These are phyloP conservation scores for Ashinkailepas kermadecensis DNA, from an alignment of 2,888 invertebrate species.

Conservation along the genomic window DNA sequence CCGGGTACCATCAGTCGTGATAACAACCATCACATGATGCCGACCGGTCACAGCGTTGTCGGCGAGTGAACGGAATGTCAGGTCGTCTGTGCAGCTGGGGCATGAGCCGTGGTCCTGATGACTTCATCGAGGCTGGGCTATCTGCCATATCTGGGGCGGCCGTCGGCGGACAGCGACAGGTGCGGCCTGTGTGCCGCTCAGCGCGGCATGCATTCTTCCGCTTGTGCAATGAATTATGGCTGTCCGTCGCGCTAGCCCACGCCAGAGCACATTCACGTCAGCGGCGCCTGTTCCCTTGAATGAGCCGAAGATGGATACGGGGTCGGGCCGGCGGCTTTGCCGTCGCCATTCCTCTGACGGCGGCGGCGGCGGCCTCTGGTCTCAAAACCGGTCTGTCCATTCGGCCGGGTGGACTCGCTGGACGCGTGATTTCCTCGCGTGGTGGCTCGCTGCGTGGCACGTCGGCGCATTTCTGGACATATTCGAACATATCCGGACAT, in stretches of 20 bases:
- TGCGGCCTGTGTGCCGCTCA: neutral
- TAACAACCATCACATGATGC: no score
- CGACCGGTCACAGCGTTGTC: no score
- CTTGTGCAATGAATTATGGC: neutral
- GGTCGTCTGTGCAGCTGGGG: no score
- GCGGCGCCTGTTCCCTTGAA: neutral
- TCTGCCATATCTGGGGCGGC: neutral
- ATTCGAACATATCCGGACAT: no score
- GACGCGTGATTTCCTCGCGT: neutral
- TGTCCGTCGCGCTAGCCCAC: neutral
- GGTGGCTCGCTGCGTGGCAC: no score
- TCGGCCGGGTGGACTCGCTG: neutral
- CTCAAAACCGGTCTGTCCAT: constrained; percentile 9
- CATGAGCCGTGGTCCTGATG: neutral
- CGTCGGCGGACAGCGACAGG: neutral
- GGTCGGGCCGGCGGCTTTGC: no score
- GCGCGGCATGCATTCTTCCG: neutral
- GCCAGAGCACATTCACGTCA: neutral
- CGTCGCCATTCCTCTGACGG: no score
- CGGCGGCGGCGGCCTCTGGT: neutral
- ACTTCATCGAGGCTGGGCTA: neutral
- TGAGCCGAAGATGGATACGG: no score
- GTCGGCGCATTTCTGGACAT: no score
- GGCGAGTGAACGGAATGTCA: no score
- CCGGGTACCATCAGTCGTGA: no score